phyloP scores from a whole-genome alignment of 2,888 invertebrate genomes.

The Proisotoma minuta region DNA sequence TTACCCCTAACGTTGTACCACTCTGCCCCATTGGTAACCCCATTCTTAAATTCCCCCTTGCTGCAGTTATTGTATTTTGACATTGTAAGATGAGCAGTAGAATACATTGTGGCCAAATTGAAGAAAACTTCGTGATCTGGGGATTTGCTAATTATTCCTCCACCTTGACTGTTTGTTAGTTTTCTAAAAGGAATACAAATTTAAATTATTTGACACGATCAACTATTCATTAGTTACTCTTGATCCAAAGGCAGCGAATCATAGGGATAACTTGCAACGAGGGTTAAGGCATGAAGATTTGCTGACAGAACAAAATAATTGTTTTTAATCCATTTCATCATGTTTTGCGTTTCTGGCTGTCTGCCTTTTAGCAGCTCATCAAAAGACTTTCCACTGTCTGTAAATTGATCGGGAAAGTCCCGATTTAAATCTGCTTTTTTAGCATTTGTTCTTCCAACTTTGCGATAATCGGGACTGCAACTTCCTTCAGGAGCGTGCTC shows the following conservation, averaged over 20 bases:
- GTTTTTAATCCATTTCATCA: slow-evolving; percentile 81
- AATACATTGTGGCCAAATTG: slow-evolving; percentile 69
- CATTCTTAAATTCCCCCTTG: slow-evolving; percentile 67
- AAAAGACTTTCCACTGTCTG: slow-evolving; percentile 50
- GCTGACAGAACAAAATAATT: slow-evolving; percentile 88
- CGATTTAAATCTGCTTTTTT: slow-evolving; percentile 78
- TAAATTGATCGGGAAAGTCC: slow-evolving; percentile 87
- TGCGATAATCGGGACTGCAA: slow-evolving; percentile 65
- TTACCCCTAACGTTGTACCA: slow-evolving; percentile 80
- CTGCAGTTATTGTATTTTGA: slow-evolving; percentile 61
- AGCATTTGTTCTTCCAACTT: slow-evolving; percentile 73
- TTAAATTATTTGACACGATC: neutral
- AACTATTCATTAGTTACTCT: neutral
- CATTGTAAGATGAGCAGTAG: slow-evolving; percentile 71
- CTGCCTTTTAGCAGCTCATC: slow-evolving; percentile 55
- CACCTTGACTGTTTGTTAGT: slow-evolving; percentile 11
- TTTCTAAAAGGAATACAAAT: neutral
- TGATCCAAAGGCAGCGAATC: slow-evolving; percentile 54
- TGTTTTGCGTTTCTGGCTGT: slow-evolving; percentile 80
- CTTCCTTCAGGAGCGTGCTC: slow-evolving; percentile 76
- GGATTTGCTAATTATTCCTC: slow-evolving; percentile 65
- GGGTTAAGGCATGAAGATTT: slow-evolving; percentile 91
- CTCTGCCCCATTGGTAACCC: slow-evolving; percentile 83
- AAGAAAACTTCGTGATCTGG: slow-evolving; percentile 80
- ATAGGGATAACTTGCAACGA: slow-evolving; percentile 96